Conservation (phyloP, 2,113 vertebrate species). For the Hippocampus abdominalis region DNA sequence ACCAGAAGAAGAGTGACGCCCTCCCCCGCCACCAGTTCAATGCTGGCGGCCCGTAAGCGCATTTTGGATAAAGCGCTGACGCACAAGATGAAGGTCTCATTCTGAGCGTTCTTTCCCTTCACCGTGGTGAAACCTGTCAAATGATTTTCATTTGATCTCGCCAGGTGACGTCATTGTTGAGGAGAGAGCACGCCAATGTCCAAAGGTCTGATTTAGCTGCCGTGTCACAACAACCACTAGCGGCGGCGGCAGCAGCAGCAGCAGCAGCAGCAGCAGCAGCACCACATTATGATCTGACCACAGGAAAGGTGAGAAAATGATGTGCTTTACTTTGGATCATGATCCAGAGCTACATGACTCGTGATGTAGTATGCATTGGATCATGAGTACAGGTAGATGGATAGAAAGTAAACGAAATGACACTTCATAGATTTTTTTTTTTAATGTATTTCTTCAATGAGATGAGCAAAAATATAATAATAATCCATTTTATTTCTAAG, state of each 20-base stretch:
- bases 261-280: neutral
- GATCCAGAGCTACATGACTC: neutral
- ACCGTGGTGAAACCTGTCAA: neutral
- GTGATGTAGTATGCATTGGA: neutral
- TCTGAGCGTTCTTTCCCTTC: neutral
- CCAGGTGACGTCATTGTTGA: slow-evolving; percentile 56
- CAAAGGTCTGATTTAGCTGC: slow-evolving; percentile 48
- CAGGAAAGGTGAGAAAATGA: slow-evolving; percentile 55
- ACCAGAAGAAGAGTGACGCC: slow-evolving; percentile 49
- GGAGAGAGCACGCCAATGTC: slow-evolving; percentile 58
- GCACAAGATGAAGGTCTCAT: slow-evolving; percentile 72
- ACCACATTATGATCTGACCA: slow-evolving; percentile 62
- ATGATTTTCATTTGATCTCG: slow-evolving; percentile 42
- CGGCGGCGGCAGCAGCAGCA: neutral
- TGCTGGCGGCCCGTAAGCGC: slow-evolving; percentile 72
- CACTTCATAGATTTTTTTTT: too few relatives aligned
- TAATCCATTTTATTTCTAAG: too few relatives aligned
- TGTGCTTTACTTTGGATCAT: neutral
- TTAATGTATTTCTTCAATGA: too few relatives aligned
- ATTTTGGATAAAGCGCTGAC: slow-evolving; percentile 74
- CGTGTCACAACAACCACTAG: slow-evolving; percentile 23
- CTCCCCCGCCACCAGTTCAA: slow-evolving; percentile 65
- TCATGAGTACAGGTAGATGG: neutral
- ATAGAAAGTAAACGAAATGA: too few relatives aligned
- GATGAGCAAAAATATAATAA: too few relatives aligned